A percentile compares a stretch with the other conserved stretches of the same genome.
These are phyloP conservation scores for Drosophila malerkotliana DNA, from an alignment of 1,140 invertebrate genomes.

Conservation along the genomic window DNA sequence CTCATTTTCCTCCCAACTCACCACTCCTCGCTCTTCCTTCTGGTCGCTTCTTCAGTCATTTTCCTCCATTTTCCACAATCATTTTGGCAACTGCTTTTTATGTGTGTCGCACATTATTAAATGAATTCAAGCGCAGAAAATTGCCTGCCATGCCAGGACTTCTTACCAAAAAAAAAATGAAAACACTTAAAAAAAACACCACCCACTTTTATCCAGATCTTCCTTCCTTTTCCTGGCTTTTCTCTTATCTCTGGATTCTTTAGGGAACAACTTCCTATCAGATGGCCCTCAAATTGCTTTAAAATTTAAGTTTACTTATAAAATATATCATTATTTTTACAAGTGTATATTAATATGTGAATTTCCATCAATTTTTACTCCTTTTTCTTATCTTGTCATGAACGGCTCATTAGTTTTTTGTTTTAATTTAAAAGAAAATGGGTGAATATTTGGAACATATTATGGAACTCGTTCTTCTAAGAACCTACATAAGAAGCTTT, in stretches of 20 bases:
- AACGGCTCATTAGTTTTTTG: constrained; percentile 63
- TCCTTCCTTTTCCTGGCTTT: no score
- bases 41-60: neutral
- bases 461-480: no score
- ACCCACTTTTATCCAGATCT: no score
- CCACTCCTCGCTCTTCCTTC: neutral
- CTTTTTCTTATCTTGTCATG: constrained; percentile 30
- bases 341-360: no score
- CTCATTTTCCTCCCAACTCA: constrained; percentile 14
- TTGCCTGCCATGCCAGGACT: constrained; percentile 34
- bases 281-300: constrained; percentile 60
- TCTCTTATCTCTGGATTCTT: no score
- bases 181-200: constrained; percentile 10
- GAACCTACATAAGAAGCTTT: no score
- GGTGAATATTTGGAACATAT: no score
- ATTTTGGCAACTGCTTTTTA: constrained; percentile 79
- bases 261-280: constrained; percentile 43
- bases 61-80: constrained; percentile 48
- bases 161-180: neutral
- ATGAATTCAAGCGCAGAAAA: constrained; percentile 78
- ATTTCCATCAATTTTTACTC: constrained; percentile 16
- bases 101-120: constrained; percentile 79
- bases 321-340: no score
- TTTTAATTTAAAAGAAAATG: constrained; percentile 30
- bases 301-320: constrained; percentile 5